Evolutionary conservation across 2,113 vertebrate species (phyloP).

Genomic region (Phaethornis superciliosus): DNA sequence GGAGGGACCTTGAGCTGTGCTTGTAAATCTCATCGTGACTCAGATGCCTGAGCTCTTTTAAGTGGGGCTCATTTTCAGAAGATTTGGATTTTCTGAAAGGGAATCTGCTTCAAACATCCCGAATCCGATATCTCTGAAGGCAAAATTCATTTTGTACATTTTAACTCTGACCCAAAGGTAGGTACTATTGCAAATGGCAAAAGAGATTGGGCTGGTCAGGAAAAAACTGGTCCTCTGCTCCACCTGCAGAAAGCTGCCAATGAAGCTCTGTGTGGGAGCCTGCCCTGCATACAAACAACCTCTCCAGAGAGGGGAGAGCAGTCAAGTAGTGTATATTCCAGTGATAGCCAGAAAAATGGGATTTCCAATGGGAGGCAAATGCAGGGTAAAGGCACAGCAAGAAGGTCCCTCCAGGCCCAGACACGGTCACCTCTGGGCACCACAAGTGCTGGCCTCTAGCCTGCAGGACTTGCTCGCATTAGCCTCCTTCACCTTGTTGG

Average conservation of each 20-base stretch:
- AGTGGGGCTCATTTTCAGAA: neutral
- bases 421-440: accelerated
- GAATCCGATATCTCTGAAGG: neutral
- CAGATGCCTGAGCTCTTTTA: neutral
- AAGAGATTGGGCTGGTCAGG: neutral
- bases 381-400: neutral
- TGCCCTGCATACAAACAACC: neutral
- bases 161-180: neutral
- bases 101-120: neutral
- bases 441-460: neutral
- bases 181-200: neutral
- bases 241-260: neutral
- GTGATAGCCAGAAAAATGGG: neutral
- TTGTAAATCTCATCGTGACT: neutral
- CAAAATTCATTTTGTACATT: neutral
- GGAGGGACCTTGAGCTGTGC: neutral
- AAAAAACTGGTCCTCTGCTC: neutral
- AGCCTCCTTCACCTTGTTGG: neutral
- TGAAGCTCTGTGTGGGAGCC: accelerated
- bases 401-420: neutral
- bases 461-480: neutral
- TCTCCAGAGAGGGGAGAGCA: neutral
- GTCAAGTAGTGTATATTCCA: neutral
- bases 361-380: neutral
- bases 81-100: neutral